Base-by-base conservation (phyloP, 2,797 vertebrate species). In the Babyrousa celebensis region DNA sequence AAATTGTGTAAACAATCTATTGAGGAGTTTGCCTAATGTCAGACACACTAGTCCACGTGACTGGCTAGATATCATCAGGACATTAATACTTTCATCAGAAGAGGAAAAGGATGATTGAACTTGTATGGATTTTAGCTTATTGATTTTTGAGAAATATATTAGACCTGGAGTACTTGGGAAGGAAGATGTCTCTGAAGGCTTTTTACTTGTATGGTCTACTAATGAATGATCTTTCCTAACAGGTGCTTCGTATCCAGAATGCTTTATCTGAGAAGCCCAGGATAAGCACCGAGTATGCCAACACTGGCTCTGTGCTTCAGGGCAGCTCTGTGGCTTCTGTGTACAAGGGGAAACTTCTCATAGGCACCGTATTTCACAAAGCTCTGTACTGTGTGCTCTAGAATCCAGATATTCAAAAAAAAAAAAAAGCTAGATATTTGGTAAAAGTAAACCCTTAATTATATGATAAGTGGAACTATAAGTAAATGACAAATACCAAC, bases 351-450 rank as follows among this genome's bases (percentile, higher is more conserved):
- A 99, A 99, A 95, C 95, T 99, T 72, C 98, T 99, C 75, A 99
- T 99, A 48, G 99, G 99, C 48, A 99, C 98, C 0, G 84, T 99
- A 72, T 99, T 98, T 97, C 99, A 99, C 65, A 99, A 99, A 98
- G 98, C 99, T 10, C 83, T 99, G 70, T 98, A 97, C 71, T 99
- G 99, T 98, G 98, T 99, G 83, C 97, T 98, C 48, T 97, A 95
- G 75, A 63, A n/a, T 36, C 27, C 32, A 95, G 43, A 12, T 40
- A 6, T 63, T 48, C 18, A 62, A 25, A 48, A 48, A 48, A 36
- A 36, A 36, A 36, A 1, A 85, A 74, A 40, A 1, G 54, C 82
- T 71, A 36, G 16, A 5, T 40, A 23, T 77, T 77, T 70, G n/a
- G 8, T 65, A 25, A 71, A 96, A 95, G 65, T 58, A 58, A 95